Evolutionary conservation across 2,113 vertebrate species (phyloP), one percentile per base, ranked within the genome.

Genomic region (Cacatua alba): DNA sequence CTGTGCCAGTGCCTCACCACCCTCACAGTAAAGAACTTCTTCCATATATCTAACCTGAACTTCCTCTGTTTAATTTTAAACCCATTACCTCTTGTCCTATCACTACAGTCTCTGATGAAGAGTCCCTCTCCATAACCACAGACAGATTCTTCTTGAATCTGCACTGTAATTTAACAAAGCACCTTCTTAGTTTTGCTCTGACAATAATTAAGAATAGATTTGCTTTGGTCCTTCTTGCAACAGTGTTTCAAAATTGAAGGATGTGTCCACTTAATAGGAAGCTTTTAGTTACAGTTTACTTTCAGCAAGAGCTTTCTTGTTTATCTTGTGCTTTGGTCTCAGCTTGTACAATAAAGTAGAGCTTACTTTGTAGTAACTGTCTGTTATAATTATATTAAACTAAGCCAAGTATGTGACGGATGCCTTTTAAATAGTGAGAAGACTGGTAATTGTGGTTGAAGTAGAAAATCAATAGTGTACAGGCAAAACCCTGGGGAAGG

Each of bases 371-470:
- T 21, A 55, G 57, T 37, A 37, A 29, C 23, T 6, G 1, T 52
- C 28, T 13, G 48, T 24, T 64, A 1, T 7, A 35, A 18, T 51
- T 59, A 2, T 16, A 28, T 52, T 49, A 57, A 70, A 43, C 18
- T 21, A 29, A 76, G 44, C 20, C 43, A 41, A 59, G 28, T 44
- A 69, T 17, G 26, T 25, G 21, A 35, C 1, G n/a, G 64, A 6
- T 79, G 23, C 3, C 76, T 48, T 44, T 33, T 14, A 37, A 43
- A 17, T 2, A 70, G 25, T 9, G 31, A 64, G 39, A 60, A 35
- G 11, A 20, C 25, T 17, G 43, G 20, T 33, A 33, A 33, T 63
- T 20, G 6, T 39, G 33, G 11, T 51, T 0, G 0, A 68, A 72
- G 44, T 9, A 53, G 80, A 53, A 65, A 35, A 48, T 6, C 3